Evolutionary conservation across 2,888 invertebrate genomes (phyloP).

Genomic region (Zaprionus bogoriensis): DNA sequence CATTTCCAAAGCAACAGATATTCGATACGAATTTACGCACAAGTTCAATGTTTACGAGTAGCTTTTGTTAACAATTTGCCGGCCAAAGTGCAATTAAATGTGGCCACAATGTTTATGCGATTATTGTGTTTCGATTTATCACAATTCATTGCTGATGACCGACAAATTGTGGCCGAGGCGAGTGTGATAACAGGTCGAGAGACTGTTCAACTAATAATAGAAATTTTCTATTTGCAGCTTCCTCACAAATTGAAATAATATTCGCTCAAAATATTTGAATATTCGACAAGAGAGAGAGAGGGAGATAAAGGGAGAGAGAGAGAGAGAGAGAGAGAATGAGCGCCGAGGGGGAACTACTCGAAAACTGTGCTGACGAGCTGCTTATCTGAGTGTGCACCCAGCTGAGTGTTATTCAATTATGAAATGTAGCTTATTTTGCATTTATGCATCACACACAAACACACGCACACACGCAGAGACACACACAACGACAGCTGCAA

Average conservation of each 20-base stretch:
- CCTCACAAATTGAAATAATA: slow-evolving; percentile 13
- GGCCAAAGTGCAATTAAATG: slow-evolving; percentile 54
- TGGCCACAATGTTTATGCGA: slow-evolving; percentile 23
- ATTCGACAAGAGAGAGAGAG: slow-evolving; percentile 1
- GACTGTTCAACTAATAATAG: slow-evolving; percentile 36
- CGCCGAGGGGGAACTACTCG: neutral
- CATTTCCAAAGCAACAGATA: neutral
- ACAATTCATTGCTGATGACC: slow-evolving; percentile 3
- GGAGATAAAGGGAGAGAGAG: neutral
- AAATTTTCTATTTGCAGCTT: slow-evolving; percentile 40
- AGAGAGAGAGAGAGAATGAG: neutral
- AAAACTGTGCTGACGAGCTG: slow-evolving; percentile 2
- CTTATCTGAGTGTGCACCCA: slow-evolving; percentile 29
- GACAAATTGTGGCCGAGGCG: slow-evolving; percentile 12
- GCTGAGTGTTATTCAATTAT: slow-evolving; percentile 53
- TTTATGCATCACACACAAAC: slow-evolving; percentile 46
- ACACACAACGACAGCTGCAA: slow-evolving; percentile 15
- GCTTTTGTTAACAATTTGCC: slow-evolving; percentile 1
- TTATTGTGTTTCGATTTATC: slow-evolving; percentile 33
- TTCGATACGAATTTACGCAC: neutral
- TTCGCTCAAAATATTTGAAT: slow-evolving; percentile 9
- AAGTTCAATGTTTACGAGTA: neutral
- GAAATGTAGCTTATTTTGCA: slow-evolving; percentile 67
- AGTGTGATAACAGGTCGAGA: slow-evolving; percentile 14
- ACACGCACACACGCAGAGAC: slow-evolving; percentile 2